Evolutionary conservation across 2,797 vertebrate species (phyloP).

Genomic region (Argentina silus): DNA sequence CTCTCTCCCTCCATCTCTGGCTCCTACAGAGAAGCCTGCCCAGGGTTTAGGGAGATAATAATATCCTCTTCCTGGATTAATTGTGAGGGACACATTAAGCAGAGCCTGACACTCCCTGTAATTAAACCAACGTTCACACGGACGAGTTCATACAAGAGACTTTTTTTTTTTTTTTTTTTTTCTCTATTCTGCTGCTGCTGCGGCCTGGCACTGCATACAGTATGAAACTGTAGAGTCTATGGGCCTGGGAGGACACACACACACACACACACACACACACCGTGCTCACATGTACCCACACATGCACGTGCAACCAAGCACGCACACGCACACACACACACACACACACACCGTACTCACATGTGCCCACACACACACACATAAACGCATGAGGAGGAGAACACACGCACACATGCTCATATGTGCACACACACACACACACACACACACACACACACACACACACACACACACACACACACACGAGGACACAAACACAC

Average conservation of each 20-base stretch:
- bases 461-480: too few relatives aligned
- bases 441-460: too few relatives aligned
- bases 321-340: too few relatives aligned
- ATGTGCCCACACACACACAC: background rate
- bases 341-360: background rate
- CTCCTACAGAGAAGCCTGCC: constrained; percentile 54
- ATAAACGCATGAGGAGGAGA: background rate
- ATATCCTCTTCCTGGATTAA: constrained; percentile 78
- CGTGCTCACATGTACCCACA: too few relatives aligned
- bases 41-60: constrained; percentile 73
- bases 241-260: constrained; percentile 14
- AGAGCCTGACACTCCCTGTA: constrained; percentile 76
- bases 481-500: background rate
- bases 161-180: constrained; percentile 29
- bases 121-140: constrained; percentile 73
- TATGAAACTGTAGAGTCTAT: background rate
- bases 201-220: background rate
- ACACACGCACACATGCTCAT: too few relatives aligned
- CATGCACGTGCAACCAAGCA: too few relatives aligned
- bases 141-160: constrained; percentile 69
- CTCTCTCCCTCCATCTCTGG: constrained; percentile 36
- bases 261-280: too few relatives aligned
- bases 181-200: background rate
- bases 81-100: constrained; percentile 76
- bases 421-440: background rate